A percentile compares a stretch with the other conserved stretches of the same genome.
Evolutionary conservation across 37 sponge, comb jelly and placozoan genomes (phyloP).

Genomic region (Beroe forskalii): DNA sequence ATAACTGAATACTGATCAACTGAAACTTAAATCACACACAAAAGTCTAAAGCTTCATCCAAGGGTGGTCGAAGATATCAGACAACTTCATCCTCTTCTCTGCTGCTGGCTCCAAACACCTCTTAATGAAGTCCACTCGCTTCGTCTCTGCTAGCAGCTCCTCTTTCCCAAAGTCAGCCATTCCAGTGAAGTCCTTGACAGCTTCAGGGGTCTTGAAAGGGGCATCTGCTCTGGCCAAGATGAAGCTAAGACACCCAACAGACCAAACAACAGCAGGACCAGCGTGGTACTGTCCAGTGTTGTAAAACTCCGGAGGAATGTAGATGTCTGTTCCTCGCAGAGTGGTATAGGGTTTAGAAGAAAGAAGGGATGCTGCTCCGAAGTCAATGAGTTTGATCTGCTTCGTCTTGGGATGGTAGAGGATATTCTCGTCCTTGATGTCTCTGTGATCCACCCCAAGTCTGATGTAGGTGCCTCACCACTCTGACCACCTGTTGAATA

Average conservation of each 20-base stretch:
- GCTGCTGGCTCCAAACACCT: not conserved
- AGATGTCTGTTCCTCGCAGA: conserved; percentile 17
- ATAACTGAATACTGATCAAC: no score
- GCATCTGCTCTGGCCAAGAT: not conserved
- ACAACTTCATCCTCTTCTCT: not conserved
- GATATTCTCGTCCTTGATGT: conserved; percentile 57
- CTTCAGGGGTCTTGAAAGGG: conserved; percentile 2
- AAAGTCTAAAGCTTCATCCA: no score
- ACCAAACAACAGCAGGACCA: conserved; percentile 1
- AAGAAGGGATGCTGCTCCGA: not conserved
- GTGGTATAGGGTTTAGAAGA: not conserved
- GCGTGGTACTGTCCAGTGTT: not conserved
- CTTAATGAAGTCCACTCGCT: not conserved
- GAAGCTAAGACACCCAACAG: conserved; percentile 10
- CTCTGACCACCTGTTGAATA: conserved; percentile 10
- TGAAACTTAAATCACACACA: no score
- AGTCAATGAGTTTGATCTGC: conserved; percentile 56
- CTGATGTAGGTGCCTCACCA: not conserved
- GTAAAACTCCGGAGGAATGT: conserved; percentile 12
- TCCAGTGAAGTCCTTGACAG: not conserved
- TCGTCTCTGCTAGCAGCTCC: not conserved
- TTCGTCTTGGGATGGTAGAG: conserved; percentile 12
- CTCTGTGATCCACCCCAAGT: not conserved
- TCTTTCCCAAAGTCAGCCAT: not conserved
- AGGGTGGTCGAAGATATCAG: not conserved